Conservation (phyloP, 2,888 invertebrate species). For the Lysandra bellargus region DNA sequence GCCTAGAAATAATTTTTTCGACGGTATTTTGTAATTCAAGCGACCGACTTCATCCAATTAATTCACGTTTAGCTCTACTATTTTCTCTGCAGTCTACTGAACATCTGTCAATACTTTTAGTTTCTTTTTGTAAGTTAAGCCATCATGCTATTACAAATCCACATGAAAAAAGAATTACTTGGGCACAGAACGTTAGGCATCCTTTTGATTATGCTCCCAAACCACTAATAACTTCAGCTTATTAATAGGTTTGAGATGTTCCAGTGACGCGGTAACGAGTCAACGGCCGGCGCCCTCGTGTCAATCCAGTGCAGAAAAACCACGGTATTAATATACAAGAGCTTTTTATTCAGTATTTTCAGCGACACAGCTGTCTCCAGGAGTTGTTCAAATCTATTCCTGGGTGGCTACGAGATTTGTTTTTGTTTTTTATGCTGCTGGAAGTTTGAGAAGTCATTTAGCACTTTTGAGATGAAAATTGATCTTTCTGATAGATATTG, state of each 20-base stretch:
- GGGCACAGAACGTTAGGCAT: no score
- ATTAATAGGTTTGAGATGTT: slow-evolving; percentile 16
- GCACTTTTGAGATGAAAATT: not conserved
- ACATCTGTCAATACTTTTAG: not conserved
- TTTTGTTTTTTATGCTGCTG: not conserved
- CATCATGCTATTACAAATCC: no score
- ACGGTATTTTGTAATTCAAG: slow-evolving; percentile 37
- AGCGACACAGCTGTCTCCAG: slow-evolving; percentile 4
- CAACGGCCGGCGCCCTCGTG: slow-evolving; percentile 30
- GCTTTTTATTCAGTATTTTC: slow-evolving; percentile 5
- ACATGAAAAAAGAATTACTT: no score
- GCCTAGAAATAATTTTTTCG: slow-evolving; percentile 33
- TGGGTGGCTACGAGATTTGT: not conserved
- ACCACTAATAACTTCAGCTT: no score
- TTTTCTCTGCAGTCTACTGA: not conserved
- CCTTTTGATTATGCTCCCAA: no score
- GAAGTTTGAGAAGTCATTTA: not conserved
- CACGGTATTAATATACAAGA: slow-evolving; percentile 8
- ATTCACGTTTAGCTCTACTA: slow-evolving; percentile 34
- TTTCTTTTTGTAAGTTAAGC: not conserved
- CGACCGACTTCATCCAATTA: slow-evolving; percentile 41
- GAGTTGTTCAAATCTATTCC: not conserved
- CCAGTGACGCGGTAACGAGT: slow-evolving; percentile 18
- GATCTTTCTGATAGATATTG: no score
- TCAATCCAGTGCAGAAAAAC: slow-evolving; percentile 21